phyloP scores from a whole-genome alignment of 2,888 invertebrate genomes.

The Anagyrus pseudococci region DNA sequence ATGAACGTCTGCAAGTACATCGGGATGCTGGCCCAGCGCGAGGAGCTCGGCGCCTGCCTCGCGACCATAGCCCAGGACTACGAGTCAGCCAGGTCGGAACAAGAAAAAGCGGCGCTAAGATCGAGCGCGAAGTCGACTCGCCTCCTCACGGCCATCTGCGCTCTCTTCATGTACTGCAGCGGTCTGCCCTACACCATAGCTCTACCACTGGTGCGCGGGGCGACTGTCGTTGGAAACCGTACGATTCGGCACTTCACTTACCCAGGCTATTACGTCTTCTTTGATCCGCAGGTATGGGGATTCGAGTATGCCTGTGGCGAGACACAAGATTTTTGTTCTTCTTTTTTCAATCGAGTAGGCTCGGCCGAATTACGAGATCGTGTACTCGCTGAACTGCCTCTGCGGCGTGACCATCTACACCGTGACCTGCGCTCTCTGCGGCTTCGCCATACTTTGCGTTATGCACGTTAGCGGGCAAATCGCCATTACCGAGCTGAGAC shows the following conservation, averaged over 20 bases:
- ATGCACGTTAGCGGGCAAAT: slow-evolving; percentile 47
- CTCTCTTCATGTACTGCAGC: slow-evolving; percentile 44
- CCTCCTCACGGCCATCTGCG: slow-evolving; percentile 39
- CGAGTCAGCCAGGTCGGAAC: background rate
- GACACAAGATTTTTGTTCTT: slow-evolving; percentile 45
- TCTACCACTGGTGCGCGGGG: too few relatives aligned
- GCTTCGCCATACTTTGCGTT: slow-evolving; percentile 44
- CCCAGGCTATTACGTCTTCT: too few relatives aligned
- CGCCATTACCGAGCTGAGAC: slow-evolving; percentile 19
- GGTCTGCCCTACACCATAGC: too few relatives aligned
- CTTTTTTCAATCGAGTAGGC: slow-evolving; percentile 40
- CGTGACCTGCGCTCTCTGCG: slow-evolving; percentile 43
- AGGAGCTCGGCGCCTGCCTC: slow-evolving; percentile 43
- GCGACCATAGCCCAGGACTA: slow-evolving; percentile 45
- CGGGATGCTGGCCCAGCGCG: slow-evolving; percentile 38
- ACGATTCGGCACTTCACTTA: too few relatives aligned
- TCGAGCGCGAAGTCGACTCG: slow-evolving; percentile 44
- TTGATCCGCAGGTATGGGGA: too few relatives aligned
- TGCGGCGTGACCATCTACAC: slow-evolving; percentile 45
- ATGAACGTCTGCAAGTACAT: slow-evolving; percentile 47
- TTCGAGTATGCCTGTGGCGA: slow-evolving; percentile 43
- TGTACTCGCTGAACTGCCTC: slow-evolving; percentile 44
- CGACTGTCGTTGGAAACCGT: too few relatives aligned
- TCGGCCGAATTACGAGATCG: slow-evolving; percentile 45
- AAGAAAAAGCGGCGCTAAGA: slow-evolving; percentile 43